Percentiles rank a stretch among this genome's conserved stretches.
Conservation (phyloP, 2,113 vertebrate genomes). For the Ancistrus triradiatus region DNA sequence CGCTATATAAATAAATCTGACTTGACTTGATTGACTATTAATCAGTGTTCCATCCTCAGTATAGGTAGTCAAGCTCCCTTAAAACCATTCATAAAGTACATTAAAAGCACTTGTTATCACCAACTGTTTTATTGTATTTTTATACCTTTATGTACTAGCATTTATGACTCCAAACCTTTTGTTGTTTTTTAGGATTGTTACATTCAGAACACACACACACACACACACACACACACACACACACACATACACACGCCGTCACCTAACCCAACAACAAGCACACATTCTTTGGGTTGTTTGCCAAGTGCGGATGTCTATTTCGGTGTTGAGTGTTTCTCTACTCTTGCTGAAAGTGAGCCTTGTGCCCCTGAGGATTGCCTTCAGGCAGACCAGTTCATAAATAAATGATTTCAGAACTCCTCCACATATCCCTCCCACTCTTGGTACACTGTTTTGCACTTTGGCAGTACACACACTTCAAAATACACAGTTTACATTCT, state of each 20-base stretch:
- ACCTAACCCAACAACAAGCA: conserved; percentile 16
- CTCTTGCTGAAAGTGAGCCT: conserved; percentile 38
- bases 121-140: too few relatives aligned
- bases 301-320: conserved; percentile 34
- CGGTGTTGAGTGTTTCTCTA: conserved; percentile 41
- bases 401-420: conserved; percentile 40
- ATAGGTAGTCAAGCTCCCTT: too few relatives aligned
- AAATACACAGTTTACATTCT: conserved; percentile 13
- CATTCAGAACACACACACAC: not conserved
- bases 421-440: conserved; percentile 11
- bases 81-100: too few relatives aligned
- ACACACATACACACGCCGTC: not conserved
- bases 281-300: conserved; percentile 14
- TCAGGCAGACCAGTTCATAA: conserved; percentile 34
- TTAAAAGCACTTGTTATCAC: too few relatives aligned
- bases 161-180: too few relatives aligned
- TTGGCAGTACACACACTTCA: conserved; percentile 6
- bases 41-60: too few relatives aligned
- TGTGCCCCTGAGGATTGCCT: conserved; percentile 34
- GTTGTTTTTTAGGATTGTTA: too few relatives aligned
- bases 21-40: too few relatives aligned
- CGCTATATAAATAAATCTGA: too few relatives aligned
- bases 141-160: too few relatives aligned
- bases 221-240: not conserved
- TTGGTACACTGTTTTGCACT: conserved; percentile 33